Conservation (phyloP, 2,888 invertebrate genomes). For the Drosophila formosana region DNA sequence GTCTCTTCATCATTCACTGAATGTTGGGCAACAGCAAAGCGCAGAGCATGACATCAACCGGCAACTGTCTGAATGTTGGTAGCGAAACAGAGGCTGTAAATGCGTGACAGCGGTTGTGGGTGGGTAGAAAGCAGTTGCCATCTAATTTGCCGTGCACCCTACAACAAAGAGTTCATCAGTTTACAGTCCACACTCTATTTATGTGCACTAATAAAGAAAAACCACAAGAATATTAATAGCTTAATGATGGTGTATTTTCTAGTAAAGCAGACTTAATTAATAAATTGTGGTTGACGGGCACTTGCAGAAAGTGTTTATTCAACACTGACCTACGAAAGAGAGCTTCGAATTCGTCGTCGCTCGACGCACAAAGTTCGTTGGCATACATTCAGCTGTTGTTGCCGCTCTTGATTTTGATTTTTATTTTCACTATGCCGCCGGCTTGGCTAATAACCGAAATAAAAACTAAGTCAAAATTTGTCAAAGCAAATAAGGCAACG, state of each 20-base stretch:
- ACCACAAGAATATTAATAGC: not conserved
- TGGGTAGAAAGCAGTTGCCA: conserved; percentile 45
- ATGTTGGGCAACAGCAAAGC: conserved; percentile 20
- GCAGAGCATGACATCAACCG: conserved; percentile 56
- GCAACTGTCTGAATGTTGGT: conserved; percentile 23
- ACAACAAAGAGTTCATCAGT: not conserved
- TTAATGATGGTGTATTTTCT: not conserved
- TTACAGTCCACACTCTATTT: not conserved
- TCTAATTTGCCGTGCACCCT: conserved; percentile 30
- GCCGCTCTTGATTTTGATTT: conserved; percentile 25
- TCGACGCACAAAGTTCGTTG: conserved; percentile 25
- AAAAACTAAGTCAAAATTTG: conserved; percentile 55
- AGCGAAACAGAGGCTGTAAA: not conserved
- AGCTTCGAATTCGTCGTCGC: conserved; percentile 16
- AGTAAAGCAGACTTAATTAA: not conserved
- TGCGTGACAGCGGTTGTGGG: conserved; percentile 13
- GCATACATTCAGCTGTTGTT: conserved; percentile 35
- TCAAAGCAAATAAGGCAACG: conserved; percentile 30
- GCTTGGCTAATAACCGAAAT: conserved; percentile 68
- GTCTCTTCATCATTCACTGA: conserved; percentile 22
- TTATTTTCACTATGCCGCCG: conserved; percentile 62
- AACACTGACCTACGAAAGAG: conserved; percentile 19
- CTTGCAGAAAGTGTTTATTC: not conserved
- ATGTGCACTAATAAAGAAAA: not conserved
- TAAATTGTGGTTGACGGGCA: not conserved